A percentile compares a stretch with the other conserved stretches of the same genome.
These are phyloP conservation scores for Synanthedon myopaeformis DNA, from an alignment of 2,888 invertebrate genomes.

Conservation along the genomic window DNA sequence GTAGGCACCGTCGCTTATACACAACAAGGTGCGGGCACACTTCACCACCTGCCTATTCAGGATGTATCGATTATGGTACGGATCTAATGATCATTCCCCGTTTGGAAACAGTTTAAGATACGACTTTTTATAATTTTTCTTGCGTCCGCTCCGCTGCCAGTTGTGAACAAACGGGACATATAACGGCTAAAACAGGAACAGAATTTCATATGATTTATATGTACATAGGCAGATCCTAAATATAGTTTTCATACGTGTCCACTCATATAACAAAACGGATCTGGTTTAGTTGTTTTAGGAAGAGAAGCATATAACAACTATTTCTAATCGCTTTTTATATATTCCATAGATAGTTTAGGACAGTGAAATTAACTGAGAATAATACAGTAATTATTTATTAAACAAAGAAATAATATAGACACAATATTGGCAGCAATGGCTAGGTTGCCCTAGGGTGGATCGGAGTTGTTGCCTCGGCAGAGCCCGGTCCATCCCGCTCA, in stretches of 20 bases:
- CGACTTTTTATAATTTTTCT: conserved; percentile 55
- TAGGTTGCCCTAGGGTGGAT: too few relatives aligned
- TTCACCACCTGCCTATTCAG: conserved; percentile 62
- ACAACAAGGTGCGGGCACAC: conserved; percentile 40
- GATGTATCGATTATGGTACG: conserved; percentile 60
- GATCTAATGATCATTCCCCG: conserved; percentile 62
- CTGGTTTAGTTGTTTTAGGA: too few relatives aligned
- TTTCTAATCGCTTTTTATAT: neutral
- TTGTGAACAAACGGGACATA: conserved; percentile 51
- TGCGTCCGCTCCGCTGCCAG: conserved; percentile 30
- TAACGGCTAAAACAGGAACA: conserved; percentile 38
- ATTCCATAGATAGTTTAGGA: neutral
- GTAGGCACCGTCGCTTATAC: conserved; percentile 18
- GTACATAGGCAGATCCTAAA: neutral
- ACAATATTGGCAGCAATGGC: too few relatives aligned
- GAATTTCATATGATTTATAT: conserved; percentile 1
- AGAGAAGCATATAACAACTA: too few relatives aligned
- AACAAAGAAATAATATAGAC: too few relatives aligned
- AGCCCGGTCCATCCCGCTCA: too few relatives aligned
- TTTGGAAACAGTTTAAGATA: conserved; percentile 48
- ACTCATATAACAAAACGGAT: too few relatives aligned
- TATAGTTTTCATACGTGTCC: neutral
- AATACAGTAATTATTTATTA: too few relatives aligned
- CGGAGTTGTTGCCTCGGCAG: too few relatives aligned
- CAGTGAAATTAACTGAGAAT: neutral